phyloP scores from a whole-genome alignment of 2,888 invertebrate species.

The Melipona bicolor region DNA sequence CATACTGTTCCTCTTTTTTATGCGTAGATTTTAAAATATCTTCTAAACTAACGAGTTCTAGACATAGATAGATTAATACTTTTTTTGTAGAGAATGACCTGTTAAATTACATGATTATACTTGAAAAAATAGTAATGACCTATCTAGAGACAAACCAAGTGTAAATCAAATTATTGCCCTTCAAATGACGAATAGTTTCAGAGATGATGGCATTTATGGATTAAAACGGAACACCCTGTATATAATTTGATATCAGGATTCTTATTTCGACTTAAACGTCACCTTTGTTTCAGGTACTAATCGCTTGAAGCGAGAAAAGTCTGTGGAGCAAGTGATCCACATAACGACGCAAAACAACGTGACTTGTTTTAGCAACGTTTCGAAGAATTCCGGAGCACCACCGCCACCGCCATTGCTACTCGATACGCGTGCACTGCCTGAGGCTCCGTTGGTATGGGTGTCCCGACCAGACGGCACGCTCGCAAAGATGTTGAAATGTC shows the following conservation, averaged over 20 bases:
- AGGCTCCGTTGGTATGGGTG: constrained; percentile 91
- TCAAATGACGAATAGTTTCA: too few species aligned
- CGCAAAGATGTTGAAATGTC: constrained; percentile 93
- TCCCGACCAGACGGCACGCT: constrained; percentile 88
- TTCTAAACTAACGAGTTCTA: too few species aligned
- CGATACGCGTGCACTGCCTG: constrained; percentile 85
- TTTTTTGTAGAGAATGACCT: too few species aligned
- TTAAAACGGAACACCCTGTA: too few species aligned
- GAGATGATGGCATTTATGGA: too few species aligned
- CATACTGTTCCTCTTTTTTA: too few species aligned
- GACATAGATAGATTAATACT: too few species aligned
- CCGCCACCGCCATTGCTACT: constrained; percentile 79
- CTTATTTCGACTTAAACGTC: not conserved
- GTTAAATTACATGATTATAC: too few species aligned
- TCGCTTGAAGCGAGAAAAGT: constrained; percentile 65
- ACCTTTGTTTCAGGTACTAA: constrained; percentile 47
- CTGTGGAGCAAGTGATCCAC: constrained; percentile 69
- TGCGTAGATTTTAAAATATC: too few species aligned
- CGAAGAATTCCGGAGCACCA: constrained; percentile 70
- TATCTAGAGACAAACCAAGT: too few species aligned
- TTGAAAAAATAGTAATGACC: too few species aligned
- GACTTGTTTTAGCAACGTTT: constrained; percentile 76
- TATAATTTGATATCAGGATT: not conserved
- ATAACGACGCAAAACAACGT: constrained; percentile 58
- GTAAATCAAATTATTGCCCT: too few species aligned